Evolutionary conservation across 92 coral and sea anemone genomes (phyloP), one percentile per base, ranked within the genome.

Genomic region (Pocillopora grandis): DNA sequence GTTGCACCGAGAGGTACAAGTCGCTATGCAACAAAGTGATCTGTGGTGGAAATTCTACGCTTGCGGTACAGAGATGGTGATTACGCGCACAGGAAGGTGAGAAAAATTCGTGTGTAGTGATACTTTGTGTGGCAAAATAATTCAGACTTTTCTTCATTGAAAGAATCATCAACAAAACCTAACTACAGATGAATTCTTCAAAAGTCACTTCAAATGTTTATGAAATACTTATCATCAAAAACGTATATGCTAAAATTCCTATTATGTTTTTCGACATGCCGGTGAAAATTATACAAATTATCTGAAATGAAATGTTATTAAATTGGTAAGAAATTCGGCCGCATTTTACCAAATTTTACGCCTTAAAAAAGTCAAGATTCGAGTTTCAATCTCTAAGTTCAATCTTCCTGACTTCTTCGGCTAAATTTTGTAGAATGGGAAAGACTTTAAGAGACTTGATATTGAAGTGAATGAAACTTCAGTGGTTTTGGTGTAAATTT

Each of bases 61-160:
- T 70, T 93, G 97, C 70, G 97, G 97, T 17, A 93, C 97, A 5
- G 97, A 93, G 59, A 93, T 93, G 97, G 97, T 93, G 31, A 93
- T 93, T 18, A 93, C 97, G 10, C 75, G 97, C 63, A 93, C 97
- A 0, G 97, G 97, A 72, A 93, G 97, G 97, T 93, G 81, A 89
- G 93, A 71, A 70, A 57, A 20, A 2, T 20, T 31, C 9, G 58
- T 37, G 42, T 76, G n/a, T 71, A 48, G 27, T 70, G 4, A 42
- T 42, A 42, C 66, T n/a, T 1, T 23, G 18, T 21, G 17, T 15
- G 56, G 62, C 9, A 8, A 55, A 19, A 52, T 33, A 16, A 35
- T 37, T 66, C 14, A 12, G 18, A 66, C 20, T 49, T 52, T 42
- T 15, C 64, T 65, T 10, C 35, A 49, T 21, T 27, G 27, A 63